These are phyloP conservation scores for Leptinotarsa defecta DNA, from an alignment of 1,140 invertebrate species.

Conservation along the genomic window DNA sequence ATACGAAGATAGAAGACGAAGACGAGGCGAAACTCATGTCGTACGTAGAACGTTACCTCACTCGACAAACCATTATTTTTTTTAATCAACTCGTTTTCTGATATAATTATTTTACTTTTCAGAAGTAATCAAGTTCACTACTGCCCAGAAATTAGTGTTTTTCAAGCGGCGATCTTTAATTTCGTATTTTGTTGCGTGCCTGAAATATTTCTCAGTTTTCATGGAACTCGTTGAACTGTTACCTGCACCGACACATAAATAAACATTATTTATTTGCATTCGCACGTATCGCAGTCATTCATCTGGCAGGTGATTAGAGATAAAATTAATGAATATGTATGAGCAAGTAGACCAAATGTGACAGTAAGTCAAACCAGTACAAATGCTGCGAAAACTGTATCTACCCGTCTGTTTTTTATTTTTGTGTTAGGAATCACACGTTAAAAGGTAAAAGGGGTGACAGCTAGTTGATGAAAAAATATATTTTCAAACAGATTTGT, in stretches of 20 bases:
- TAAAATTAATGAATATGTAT: not conserved
- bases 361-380: not conserved
- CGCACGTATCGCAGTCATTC: not conserved
- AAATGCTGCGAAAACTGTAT: too few species aligned
- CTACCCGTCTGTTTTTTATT: too few species aligned
- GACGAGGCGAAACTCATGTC: constrained; percentile 9
- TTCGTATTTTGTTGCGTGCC: not conserved
- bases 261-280: constrained; percentile 4
- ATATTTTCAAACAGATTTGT: too few species aligned
- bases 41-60: constrained; percentile 15
- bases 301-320: not conserved
- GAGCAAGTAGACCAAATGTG: not conserved
- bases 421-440: too few species aligned
- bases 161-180: constrained; percentile 9
- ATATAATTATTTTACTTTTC: constrained; percentile 15
- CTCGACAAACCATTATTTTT: constrained; percentile 1
- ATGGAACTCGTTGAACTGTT: not conserved
- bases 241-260: not conserved
- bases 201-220: not conserved
- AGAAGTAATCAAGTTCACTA: constrained; percentile 15
- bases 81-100: constrained; percentile 8
- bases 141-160: constrained; percentile 12
- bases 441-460: too few species aligned
- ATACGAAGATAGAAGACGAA: constrained; percentile 5
- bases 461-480: too few species aligned